Percentiles rank a stretch among this genome's conserved stretches.
These are phyloP conservation scores for Nemoura dubitans DNA, from an alignment of 2,888 invertebrate genomes.

Conservation along the genomic window DNA sequence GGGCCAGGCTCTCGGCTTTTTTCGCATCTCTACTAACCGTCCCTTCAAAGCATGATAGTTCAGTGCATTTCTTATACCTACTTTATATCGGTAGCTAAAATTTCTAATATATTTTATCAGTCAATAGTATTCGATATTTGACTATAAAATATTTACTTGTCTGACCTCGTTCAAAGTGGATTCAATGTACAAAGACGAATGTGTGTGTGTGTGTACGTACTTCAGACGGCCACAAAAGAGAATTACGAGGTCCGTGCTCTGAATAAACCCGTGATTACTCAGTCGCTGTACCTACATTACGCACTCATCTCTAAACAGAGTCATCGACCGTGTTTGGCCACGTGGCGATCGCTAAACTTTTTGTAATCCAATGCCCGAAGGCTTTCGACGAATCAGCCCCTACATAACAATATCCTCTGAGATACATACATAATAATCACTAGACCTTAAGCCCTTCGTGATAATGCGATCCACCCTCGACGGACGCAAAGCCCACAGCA, in stretches of 20 bases:
- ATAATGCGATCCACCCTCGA: slow-evolving; percentile 15
- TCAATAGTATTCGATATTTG: neutral
- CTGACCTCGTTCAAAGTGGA: neutral
- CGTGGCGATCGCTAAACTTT: neutral
- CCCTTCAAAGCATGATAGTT: neutral
- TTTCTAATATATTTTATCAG: neutral
- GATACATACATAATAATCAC: slow-evolving; percentile 19
- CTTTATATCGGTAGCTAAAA: too few species aligned
- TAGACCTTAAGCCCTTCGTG: slow-evolving; percentile 17
- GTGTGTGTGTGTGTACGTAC: neutral
- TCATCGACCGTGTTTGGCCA: neutral
- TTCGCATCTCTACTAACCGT: neutral
- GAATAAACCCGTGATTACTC: neutral
- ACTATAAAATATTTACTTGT: neutral
- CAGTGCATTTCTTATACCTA: too few species aligned
- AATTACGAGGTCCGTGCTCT: neutral
- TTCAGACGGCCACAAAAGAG: neutral
- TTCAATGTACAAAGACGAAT: neutral
- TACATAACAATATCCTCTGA: neutral
- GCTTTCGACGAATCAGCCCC: neutral
- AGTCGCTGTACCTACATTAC: too few species aligned
- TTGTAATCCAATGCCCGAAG: slow-evolving; percentile 19
- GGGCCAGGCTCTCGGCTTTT: too few species aligned
- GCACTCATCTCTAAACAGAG: too few species aligned
- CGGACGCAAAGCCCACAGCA: neutral